A percentile compares a stretch with the other conserved stretches of the same genome.
Conservation (phyloP, 1,140 invertebrate species). For the Hestina assimilis region DNA sequence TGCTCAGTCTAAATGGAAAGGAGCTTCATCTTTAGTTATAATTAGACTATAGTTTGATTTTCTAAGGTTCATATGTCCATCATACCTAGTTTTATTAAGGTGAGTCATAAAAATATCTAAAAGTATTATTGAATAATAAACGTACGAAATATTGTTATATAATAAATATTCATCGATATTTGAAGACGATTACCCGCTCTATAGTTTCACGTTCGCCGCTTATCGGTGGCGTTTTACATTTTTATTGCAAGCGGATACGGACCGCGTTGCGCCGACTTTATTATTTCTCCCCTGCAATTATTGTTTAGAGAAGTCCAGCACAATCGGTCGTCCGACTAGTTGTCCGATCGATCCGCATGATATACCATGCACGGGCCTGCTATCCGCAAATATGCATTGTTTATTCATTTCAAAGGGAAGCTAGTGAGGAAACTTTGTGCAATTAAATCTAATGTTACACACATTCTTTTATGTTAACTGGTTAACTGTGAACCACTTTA, state of each 20-base stretch:
- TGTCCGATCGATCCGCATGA: conserved; percentile 5
- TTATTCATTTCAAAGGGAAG: conserved; percentile 11
- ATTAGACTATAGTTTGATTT: too few species aligned
- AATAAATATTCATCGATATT: conserved; percentile 8
- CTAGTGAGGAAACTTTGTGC: background rate
- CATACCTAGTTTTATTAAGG: too few species aligned
- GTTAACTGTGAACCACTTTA: background rate
- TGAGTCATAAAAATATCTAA: too few species aligned
- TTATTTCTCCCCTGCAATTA: conserved; percentile 73
- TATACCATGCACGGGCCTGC: conserved; percentile 8
- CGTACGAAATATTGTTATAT: background rate
- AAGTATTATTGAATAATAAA: background rate
- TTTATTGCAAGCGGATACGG: conserved; percentile 75
- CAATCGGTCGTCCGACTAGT: conserved; percentile 28
- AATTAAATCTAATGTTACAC: conserved; percentile 4
- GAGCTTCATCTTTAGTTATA: too few species aligned
- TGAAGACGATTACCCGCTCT: conserved; percentile 24
- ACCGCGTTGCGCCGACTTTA: conserved; percentile 62
- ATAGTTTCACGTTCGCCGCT: conserved; percentile 59
- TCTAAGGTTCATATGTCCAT: too few species aligned
- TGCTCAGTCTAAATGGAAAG: too few species aligned
- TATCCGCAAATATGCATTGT: conserved; percentile 10
- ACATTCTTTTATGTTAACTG: background rate
- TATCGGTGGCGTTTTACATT: conserved; percentile 74
- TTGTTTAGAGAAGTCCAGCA: conserved; percentile 64